Base-by-base conservation (phyloP, 1,140 invertebrate genomes). In the Leptonema lineaticorne region DNA sequence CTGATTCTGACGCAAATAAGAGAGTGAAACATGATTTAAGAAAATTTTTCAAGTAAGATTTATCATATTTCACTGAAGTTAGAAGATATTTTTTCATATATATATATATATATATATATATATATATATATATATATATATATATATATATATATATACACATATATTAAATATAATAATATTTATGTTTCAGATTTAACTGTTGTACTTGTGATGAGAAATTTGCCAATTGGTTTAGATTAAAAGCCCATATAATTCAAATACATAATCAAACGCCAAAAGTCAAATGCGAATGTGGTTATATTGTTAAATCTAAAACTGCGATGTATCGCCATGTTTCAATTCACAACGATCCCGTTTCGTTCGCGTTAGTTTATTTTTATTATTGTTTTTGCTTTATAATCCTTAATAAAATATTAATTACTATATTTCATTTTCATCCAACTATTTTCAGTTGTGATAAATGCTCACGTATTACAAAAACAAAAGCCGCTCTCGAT, bases 281-380 rank as follows among this genome's bases (percentile, higher is more conserved):
- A n/a, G 79, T 83, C 1, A 70, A 75, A 29, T 83, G 81, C 72
- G 71, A 75, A 14, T 83, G 81, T 73, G 80, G 80, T 3, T 77
- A 80, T 18, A 74, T 75, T 0, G 74, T 82, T 45, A 81, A 79
- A 69, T 83, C 81, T 5, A 81, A 81, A 70, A 80, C 80, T 46
- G 77, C 79, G 30, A 75, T 83, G 67, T 83, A 82, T 60, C 79
- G 81, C 69, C 81, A 83, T 74, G 75, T 83, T 41, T 76, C 79
- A 30, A 78, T 80, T 70, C 81, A 82, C 68, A 82, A 79, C 71
- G 79, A 80, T 63, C 79, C 80, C 0, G 75, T 79, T 75, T 74
- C 76, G 30, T 74, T 80, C 41, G 73, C 76, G 81, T 82, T 72
- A 78, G 80, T 76, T 62, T 56, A 5, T 46, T 26, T 63, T 18